Percentiles rank a stretch among this genome's conserved stretches.
phyloP scores from a whole-genome alignment of 1,140 invertebrate species.

The Portunus trituberculatus region DNA sequence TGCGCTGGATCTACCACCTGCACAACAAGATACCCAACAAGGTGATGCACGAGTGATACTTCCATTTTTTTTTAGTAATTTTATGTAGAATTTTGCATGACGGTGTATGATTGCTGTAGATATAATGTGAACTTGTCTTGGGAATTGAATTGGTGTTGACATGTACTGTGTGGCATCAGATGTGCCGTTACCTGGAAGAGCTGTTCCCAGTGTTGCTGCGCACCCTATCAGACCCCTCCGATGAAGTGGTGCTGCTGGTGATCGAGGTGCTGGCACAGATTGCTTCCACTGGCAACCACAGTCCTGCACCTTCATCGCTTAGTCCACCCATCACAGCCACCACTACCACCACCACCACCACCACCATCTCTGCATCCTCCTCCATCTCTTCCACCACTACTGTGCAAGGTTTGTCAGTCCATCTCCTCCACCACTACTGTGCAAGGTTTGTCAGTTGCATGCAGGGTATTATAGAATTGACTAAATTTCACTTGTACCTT shows the following conservation, averaged over 20 bases:
- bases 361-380: background rate
- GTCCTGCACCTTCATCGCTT: background rate
- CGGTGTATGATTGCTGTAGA: background rate
- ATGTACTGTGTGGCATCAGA: constrained; percentile 82
- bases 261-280: constrained; percentile 95
- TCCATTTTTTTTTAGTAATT: background rate
- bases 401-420: background rate
- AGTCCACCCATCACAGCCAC: background rate
- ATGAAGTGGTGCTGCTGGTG: constrained; percentile 95
- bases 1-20: constrained; percentile 96
- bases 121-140: too few relatives aligned
- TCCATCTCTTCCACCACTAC: background rate
- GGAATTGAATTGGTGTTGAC: too few relatives aligned
- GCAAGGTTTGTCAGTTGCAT: background rate
- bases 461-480: too few relatives aligned
- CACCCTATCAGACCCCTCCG: constrained; percentile 92
- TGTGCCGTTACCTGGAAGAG: constrained; percentile 90
- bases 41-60: background rate
- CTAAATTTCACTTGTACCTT: too few relatives aligned
- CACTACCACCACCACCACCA: background rate
- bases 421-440: background rate
- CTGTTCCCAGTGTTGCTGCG: constrained; percentile 92
- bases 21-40: constrained; percentile 72
- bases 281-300: constrained; percentile 65
- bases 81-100: background rate